Percentiles rank a stretch among this genome's conserved stretches.
These are phyloP conservation scores for Agriopis aurantiaria DNA, from an alignment of 2,888 invertebrate genomes.

Conservation along the genomic window DNA sequence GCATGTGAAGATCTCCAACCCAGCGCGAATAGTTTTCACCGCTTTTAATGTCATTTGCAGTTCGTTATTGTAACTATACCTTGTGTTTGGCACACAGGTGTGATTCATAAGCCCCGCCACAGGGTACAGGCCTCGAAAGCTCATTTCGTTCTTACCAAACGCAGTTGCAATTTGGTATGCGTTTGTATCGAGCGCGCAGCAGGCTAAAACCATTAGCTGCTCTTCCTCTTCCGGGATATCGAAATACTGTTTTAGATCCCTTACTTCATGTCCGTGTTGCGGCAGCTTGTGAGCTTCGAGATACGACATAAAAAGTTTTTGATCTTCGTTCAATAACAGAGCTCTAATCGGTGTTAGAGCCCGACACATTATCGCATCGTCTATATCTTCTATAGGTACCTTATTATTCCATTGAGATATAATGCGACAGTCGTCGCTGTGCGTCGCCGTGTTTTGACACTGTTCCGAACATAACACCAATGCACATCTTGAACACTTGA, in stretches of 20 bases:
- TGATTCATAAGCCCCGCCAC: slow-evolving; percentile 90
- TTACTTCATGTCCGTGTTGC: slow-evolving; percentile 87
- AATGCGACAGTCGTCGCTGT: slow-evolving; percentile 88
- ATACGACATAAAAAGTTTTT: slow-evolving; percentile 80
- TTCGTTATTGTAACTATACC: slow-evolving; percentile 86
- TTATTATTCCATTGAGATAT: slow-evolving; percentile 86
- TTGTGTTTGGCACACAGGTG: slow-evolving; percentile 89
- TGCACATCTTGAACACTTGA: slow-evolving; percentile 88
- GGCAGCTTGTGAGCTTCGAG: slow-evolving; percentile 84
- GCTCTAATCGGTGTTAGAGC: slow-evolving; percentile 75
- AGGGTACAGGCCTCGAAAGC: slow-evolving; percentile 89
- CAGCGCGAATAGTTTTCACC: slow-evolving; percentile 84
- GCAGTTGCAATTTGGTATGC: slow-evolving; percentile 88
- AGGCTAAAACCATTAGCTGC: slow-evolving; percentile 85
- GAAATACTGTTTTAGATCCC: slow-evolving; percentile 79
- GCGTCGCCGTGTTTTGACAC: slow-evolving; percentile 87
- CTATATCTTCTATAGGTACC: slow-evolving; percentile 73
- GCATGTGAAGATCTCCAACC: slow-evolving; percentile 88
- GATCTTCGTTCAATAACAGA: slow-evolving; percentile 72
- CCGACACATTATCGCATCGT: slow-evolving; percentile 69
- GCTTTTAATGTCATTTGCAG: slow-evolving; percentile 88
- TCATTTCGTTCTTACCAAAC: slow-evolving; percentile 78
- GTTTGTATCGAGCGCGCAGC: slow-evolving; percentile 88
- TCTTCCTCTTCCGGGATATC: slow-evolving; percentile 85
- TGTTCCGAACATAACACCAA: slow-evolving; percentile 89